Conservation (phyloP, 2,113 vertebrate genomes). For the Desmodus rotundus region DNA sequence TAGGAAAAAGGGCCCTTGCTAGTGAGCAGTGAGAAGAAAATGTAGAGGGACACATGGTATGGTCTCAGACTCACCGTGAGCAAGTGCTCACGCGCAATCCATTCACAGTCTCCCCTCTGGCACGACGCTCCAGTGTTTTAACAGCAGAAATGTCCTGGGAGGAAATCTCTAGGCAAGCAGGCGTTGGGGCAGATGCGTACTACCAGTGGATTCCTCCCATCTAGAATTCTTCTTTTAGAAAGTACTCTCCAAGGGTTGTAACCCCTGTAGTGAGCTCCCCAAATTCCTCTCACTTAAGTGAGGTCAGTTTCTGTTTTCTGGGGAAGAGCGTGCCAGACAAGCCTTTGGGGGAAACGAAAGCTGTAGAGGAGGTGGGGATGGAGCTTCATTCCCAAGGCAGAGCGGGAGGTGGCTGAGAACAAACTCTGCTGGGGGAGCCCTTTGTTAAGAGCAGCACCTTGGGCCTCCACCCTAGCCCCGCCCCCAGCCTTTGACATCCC, state of each 20-base stretch:
- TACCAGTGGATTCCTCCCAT: neutral
- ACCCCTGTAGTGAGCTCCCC: neutral
- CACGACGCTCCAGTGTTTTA: neutral
- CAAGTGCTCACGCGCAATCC: rapidly evolving
- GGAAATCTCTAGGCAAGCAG: neutral
- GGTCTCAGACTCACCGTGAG: neutral
- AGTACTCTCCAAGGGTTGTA: neutral
- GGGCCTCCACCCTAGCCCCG: neutral
- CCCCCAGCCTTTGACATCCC: too few species aligned
- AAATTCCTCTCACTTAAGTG: neutral
- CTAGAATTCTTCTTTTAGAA: neutral
- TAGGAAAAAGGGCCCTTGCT: neutral
- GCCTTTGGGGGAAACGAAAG: neutral
- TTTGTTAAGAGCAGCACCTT: neutral
- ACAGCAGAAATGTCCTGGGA: neutral
- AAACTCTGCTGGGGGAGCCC: neutral
- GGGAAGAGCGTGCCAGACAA: neutral
- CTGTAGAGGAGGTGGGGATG: neutral
- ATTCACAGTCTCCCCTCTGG: neutral
- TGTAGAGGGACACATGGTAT: neutral
- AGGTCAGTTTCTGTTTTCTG: neutral
- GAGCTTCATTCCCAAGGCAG: neutral
- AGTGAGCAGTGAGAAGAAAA: neutral
- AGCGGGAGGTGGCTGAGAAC: neutral
- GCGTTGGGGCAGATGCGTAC: neutral